A percentile compares a stretch with the other conserved stretches of the same genome.
Conservation (phyloP, 2,888 invertebrate species). For the Automeris io region DNA sequence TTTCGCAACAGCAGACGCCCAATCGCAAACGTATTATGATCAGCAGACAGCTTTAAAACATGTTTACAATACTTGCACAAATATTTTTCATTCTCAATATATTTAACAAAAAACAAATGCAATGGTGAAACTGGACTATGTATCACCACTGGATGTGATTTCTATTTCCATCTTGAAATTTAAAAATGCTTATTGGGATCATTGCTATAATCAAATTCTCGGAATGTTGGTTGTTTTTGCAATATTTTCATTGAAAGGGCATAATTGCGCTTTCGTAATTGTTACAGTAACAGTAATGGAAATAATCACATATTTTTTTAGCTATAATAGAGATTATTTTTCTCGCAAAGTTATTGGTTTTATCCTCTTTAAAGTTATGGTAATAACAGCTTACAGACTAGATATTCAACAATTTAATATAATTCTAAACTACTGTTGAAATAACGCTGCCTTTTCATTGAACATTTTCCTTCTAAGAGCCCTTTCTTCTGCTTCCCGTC, state of each 20-base stretch:
- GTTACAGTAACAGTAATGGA: not conserved
- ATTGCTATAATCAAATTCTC: no score
- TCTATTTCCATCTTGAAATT: no score
- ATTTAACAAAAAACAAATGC: no score
- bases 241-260: not conserved
- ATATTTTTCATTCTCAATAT: no score
- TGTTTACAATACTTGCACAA: no score
- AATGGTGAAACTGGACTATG: no score
- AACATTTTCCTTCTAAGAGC: slow-evolving; percentile 88
- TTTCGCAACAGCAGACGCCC: no score
- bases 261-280: not conserved
- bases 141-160: no score
- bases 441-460: slow-evolving; percentile 91
- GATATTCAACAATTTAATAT: slow-evolving; percentile 36
- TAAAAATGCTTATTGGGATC: no score
- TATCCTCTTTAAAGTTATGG: slow-evolving; percentile 44
- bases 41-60: no score
- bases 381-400: slow-evolving; percentile 74
- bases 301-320: not conserved
- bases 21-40: no score
- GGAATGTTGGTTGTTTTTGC: no score
- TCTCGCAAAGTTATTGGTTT: not conserved
- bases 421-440: slow-evolving; percentile 62
- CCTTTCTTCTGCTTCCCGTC: slow-evolving; percentile 89
- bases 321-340: not conserved